These are phyloP conservation scores for Microdon myrmicae DNA, from an alignment of 2,888 invertebrate species.

Conservation along the genomic window DNA sequence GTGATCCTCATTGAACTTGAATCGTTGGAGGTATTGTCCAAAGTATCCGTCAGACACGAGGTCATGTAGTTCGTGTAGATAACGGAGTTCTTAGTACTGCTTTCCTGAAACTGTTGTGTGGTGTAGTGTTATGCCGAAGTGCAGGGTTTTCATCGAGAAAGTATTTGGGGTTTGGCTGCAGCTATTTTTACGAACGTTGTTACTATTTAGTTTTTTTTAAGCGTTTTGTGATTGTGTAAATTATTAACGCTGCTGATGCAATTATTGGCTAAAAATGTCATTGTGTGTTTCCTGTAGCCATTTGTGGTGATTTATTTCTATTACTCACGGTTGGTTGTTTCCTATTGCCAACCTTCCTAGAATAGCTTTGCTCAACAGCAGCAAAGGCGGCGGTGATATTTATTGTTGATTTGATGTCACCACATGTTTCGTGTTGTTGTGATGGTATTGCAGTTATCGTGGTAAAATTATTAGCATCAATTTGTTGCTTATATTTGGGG, in stretches of 20 bases:
- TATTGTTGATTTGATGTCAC: slow-evolving; percentile 63
- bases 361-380: slow-evolving; percentile 53
- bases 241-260: slow-evolving; percentile 26
- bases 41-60: no score
- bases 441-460: slow-evolving; percentile 24
- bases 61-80: no score
- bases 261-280: slow-evolving; percentile 23
- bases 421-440: slow-evolving; percentile 63
- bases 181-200: no score
- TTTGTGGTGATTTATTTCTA: slow-evolving; percentile 38
- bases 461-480: slow-evolving; percentile 17
- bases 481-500: slow-evolving; percentile 48
- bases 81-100: no score
- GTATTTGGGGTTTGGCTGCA: no score
- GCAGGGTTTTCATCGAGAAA: no score
- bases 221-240: slow-evolving; percentile 28
- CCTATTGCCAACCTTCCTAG: slow-evolving; percentile 34
- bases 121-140: no score
- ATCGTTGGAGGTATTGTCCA: no score
- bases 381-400: slow-evolving; percentile 59
- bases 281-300: slow-evolving; percentile 33
- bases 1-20: no score
- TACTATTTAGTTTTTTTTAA: no score
- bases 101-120: no score
- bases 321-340: slow-evolving; percentile 20